phyloP scores from a whole-genome alignment of 2,113 vertebrate genomes.

The Azemiops feae region DNA sequence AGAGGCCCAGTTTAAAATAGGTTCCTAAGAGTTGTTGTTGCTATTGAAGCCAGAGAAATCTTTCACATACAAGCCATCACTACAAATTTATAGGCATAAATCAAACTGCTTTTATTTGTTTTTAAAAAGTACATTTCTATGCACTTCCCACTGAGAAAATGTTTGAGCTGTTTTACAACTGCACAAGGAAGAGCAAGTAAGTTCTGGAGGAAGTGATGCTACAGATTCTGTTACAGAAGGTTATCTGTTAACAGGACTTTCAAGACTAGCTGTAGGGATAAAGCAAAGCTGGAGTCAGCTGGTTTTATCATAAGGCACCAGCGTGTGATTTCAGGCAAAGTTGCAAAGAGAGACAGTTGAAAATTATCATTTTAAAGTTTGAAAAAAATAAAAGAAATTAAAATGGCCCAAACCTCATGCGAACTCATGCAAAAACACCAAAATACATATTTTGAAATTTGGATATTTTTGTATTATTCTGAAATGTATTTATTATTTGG shows the following conservation, averaged over 20 bases:
- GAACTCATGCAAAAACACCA: background rate
- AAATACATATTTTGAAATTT: background rate
- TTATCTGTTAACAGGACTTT: background rate
- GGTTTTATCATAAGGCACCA: background rate
- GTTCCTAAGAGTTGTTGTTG: background rate
- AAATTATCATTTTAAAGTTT: background rate
- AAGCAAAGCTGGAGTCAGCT: background rate
- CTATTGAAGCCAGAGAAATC: background rate
- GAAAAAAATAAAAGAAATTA: background rate
- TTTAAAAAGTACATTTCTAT: background rate
- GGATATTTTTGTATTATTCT: background rate
- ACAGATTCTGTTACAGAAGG: background rate
- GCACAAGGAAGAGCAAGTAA: background rate
- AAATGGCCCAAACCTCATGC: background rate
- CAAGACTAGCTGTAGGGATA: background rate
- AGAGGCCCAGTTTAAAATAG: background rate
- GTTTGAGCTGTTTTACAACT: background rate
- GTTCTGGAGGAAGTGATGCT: background rate
- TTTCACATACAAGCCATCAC: background rate
- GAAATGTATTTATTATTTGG: background rate
- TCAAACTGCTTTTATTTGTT: background rate
- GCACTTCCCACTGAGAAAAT: background rate
- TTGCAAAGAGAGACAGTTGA: background rate
- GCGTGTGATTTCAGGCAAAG: background rate
- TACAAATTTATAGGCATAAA: background rate